These are phyloP conservation scores for Muscicapa adusta DNA, from an alignment of 2,113 vertebrate genomes.

Conservation along the genomic window DNA sequence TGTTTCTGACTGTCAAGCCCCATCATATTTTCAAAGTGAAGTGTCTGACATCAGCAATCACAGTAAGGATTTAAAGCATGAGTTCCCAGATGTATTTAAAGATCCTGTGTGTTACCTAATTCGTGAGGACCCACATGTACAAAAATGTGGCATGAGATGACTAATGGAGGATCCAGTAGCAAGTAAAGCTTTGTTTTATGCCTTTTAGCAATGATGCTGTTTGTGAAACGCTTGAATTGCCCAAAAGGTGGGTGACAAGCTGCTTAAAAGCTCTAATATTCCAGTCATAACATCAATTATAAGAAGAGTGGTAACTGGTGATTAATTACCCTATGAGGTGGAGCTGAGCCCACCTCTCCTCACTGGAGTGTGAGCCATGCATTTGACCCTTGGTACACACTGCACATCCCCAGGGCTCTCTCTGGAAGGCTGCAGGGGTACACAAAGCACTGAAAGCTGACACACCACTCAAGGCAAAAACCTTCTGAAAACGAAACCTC, in stretches of 20 bases:
- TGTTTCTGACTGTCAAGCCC: not conserved
- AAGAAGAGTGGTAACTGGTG: not conserved
- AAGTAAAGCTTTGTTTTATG: not conserved
- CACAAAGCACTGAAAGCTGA: not conserved
- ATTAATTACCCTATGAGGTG: not conserved
- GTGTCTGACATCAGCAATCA: not conserved
- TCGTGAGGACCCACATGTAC: not conserved
- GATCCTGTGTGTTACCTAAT: not conserved
- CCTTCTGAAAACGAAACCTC: not conserved
- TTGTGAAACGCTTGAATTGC: not conserved
- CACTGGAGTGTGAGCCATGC: accelerated
- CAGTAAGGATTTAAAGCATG: not conserved
- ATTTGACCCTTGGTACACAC: not conserved
- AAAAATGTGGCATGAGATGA: not conserved
- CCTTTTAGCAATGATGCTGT: not conserved
- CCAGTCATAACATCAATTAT: not conserved
- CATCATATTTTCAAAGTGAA: not conserved
- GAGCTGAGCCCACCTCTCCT: not conserved
- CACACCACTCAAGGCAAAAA: not conserved
- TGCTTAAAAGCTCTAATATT: not conserved
- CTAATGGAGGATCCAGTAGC: not conserved
- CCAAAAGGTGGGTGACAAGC: not conserved
- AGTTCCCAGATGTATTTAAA: not conserved
- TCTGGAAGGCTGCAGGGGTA: not conserved
- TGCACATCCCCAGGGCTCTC: not conserved